phyloP scores from a whole-genome alignment of 2,113 vertebrate species.

The Loxodonta africana region DNA sequence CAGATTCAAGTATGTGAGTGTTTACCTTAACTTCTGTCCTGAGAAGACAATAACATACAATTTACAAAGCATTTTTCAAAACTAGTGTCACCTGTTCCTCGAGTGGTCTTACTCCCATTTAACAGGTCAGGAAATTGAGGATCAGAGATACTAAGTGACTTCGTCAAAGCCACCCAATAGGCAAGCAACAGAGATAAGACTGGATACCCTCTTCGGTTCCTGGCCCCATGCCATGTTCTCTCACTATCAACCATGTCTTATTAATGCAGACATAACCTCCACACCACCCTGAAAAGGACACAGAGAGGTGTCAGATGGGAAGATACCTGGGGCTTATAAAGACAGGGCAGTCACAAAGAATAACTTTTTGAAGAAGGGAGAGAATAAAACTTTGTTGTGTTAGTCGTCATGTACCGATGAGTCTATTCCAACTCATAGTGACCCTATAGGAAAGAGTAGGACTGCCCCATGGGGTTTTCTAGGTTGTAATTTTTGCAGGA shows the following conservation, averaged over 20 bases:
- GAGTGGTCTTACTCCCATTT: not conserved
- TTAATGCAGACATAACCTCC: not conserved
- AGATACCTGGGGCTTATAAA: not conserved
- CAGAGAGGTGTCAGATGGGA: not conserved
- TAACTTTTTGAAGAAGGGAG: not conserved
- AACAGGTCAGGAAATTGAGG: not conserved
- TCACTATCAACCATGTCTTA: not conserved
- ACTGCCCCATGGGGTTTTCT: not conserved
- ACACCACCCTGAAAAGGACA: no score
- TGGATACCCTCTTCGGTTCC: not conserved
- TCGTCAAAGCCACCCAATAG: not conserved
- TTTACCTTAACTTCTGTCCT: conserved; percentile 10
- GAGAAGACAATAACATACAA: not conserved
- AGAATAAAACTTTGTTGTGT: not conserved
- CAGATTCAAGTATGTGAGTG: not conserved
- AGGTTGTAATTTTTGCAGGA: not conserved
- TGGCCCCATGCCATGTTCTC: not conserved
- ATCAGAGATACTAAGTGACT: not conserved
- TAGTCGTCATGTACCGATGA: not conserved
- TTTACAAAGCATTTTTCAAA: conserved; percentile 8
- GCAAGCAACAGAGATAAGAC: not conserved
- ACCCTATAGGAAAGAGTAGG: not conserved
- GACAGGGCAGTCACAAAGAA: not conserved
- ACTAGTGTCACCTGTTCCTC: not conserved
- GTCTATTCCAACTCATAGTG: not conserved